These are phyloP conservation scores for Australoheros facetus DNA, from an alignment of 2,797 vertebrate species.

Conservation along the genomic window DNA sequence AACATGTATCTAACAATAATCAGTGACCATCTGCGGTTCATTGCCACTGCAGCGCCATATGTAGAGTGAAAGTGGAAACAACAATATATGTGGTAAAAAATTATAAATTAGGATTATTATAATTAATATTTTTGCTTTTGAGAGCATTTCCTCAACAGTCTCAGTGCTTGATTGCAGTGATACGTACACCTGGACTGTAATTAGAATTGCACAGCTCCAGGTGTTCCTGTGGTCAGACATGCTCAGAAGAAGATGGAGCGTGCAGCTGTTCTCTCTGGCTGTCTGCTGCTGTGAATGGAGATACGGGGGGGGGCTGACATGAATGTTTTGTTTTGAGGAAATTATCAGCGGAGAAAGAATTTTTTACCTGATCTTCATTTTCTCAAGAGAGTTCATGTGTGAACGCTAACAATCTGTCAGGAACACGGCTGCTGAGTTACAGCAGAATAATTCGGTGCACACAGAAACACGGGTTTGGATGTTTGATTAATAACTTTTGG, in stretches of 20 bases:
- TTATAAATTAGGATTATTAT: background rate
- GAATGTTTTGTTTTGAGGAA: background rate
- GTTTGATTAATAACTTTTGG: background rate
- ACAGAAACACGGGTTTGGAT: background rate
- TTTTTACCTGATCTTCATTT: background rate
- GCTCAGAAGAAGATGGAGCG: background rate
- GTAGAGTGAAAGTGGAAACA: background rate
- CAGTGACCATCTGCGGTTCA: background rate
- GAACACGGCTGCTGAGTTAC: background rate
- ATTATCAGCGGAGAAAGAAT: background rate
- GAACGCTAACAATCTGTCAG: background rate
- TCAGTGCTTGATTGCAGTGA: background rate
- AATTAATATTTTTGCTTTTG: background rate
- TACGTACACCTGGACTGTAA: background rate
- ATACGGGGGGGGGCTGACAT: background rate
- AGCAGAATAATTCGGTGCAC: background rate
- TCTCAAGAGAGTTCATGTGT: background rate
- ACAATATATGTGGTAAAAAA: background rate
- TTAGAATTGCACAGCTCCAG: conserved; percentile 3
- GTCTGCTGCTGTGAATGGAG: background rate
- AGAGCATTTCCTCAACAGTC: background rate
- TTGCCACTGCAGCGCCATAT: background rate
- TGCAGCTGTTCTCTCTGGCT: background rate
- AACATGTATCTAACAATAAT: background rate
- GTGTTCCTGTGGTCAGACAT: background rate